Conservation (phyloP, 2,888 invertebrate genomes). For the Gymnosoma rotundatum region DNA sequence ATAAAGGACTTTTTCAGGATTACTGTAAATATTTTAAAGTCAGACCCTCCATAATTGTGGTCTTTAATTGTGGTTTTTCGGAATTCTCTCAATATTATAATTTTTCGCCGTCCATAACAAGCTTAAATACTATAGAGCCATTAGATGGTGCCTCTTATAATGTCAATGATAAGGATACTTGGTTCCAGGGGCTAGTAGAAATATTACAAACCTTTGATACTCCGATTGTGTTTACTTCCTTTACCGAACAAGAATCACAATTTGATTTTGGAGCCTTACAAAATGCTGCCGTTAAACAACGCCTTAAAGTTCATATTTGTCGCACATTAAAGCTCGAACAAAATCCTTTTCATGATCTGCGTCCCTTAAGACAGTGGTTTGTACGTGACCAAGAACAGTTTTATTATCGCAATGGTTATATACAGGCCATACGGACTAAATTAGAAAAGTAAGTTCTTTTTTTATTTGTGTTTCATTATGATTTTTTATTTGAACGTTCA, state of each 20-base stretch:
- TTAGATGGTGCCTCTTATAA: neutral
- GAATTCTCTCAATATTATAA: slow-evolving; percentile 56
- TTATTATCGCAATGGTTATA: slow-evolving; percentile 77
- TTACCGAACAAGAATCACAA: slow-evolving; percentile 73
- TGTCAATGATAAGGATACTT: slow-evolving; percentile 54
- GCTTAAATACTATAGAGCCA: slow-evolving; percentile 32
- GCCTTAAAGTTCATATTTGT: slow-evolving; percentile 67
- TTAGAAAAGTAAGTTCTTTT: slow-evolving; percentile 37
- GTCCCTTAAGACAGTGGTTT: slow-evolving; percentile 75
- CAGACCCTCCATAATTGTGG: slow-evolving; percentile 74
- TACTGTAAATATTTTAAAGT: slow-evolving; percentile 67
- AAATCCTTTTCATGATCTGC: slow-evolving; percentile 77
- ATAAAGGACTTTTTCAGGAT: slow-evolving; percentile 71
- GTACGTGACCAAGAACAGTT: slow-evolving; percentile 73
- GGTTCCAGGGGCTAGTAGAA: slow-evolving; percentile 72
- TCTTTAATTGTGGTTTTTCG: slow-evolving; percentile 78
- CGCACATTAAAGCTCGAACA: slow-evolving; percentile 71
- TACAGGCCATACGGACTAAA: slow-evolving; percentile 74
- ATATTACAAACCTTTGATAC: slow-evolving; percentile 73
- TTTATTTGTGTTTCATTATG: slow-evolving; percentile 4
- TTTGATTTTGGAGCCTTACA: slow-evolving; percentile 74
- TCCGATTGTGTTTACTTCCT: slow-evolving; percentile 78
- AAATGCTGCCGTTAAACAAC: slow-evolving; percentile 51
- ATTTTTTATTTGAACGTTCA: slow-evolving; percentile 25
- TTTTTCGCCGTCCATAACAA: neutral